A percentile compares a stretch with the other conserved stretches of the same genome.
Conservation (phyloP, 2,797 vertebrate species). For the Melanotaenia maccullochi region DNA sequence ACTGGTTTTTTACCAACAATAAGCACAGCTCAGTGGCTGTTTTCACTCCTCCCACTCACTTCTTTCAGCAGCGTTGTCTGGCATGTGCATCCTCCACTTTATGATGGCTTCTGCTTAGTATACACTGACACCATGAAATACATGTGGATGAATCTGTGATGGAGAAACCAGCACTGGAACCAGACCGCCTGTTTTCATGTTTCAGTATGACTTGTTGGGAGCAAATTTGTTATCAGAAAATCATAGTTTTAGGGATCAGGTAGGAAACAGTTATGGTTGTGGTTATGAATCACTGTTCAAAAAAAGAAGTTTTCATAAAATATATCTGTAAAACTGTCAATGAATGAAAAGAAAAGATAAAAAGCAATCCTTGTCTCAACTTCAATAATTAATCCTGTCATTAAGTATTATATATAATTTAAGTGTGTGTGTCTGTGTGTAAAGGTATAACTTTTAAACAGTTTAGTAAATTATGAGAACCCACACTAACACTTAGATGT, state of each 20-base stretch:
- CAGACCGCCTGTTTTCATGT: slow-evolving; percentile 11
- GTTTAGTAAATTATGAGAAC: too few species aligned
- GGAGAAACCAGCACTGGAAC: slow-evolving; percentile 8
- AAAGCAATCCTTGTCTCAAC: too few species aligned
- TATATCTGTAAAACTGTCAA: too few species aligned
- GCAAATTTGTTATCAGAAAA: slow-evolving; percentile 35
- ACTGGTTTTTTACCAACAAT: too few species aligned
- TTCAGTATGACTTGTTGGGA: slow-evolving; percentile 11
- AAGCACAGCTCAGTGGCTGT: slow-evolving; percentile 1
- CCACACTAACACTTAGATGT: too few species aligned
- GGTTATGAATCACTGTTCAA: not conserved
- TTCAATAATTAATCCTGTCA: too few species aligned
- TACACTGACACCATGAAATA: too few species aligned
- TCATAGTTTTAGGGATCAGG: slow-evolving; percentile 1
- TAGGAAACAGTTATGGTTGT: not conserved
- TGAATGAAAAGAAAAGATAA: too few species aligned
- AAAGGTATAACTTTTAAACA: too few species aligned
- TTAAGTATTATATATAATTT: too few species aligned
- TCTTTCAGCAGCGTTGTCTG: slow-evolving; percentile 30
- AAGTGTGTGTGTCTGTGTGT: too few species aligned
- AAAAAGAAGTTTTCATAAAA: too few species aligned
- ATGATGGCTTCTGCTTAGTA: not conserved
- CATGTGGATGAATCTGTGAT: not conserved
- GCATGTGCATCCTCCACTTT: not conserved
- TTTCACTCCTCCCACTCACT: slow-evolving; percentile 44